A percentile compares a stretch with the other conserved stretches of the same genome.
Conservation (phyloP, 2,797 vertebrate species). For the Sebastes vulpes region DNA sequence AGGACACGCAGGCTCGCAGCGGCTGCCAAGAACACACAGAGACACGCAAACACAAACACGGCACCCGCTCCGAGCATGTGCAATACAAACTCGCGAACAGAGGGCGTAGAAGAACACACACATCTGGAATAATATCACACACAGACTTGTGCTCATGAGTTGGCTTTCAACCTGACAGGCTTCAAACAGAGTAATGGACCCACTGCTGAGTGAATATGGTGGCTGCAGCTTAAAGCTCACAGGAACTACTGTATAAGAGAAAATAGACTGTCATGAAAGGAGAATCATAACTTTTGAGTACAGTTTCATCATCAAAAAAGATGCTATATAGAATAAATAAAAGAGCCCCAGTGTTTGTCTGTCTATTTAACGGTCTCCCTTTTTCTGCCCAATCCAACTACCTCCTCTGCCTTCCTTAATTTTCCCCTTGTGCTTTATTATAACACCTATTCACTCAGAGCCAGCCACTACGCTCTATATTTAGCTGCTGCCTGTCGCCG, state of each 20-base stretch:
- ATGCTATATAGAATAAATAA: not conserved
- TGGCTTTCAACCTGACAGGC: slow-evolving; percentile 16
- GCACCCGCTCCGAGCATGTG: slow-evolving; percentile 17
- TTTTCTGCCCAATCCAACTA: not conserved
- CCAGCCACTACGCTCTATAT: slow-evolving; percentile 52
- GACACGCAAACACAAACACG: slow-evolving; percentile 39
- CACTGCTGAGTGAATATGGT: slow-evolving; percentile 20
- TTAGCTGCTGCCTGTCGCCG: slow-evolving; percentile 67
- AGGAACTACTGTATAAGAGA: slow-evolving; percentile 9
- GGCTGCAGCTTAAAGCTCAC: slow-evolving; percentile 20
- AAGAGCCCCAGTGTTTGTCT: not conserved
- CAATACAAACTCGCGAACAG: slow-evolving; percentile 42
- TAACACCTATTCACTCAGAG: slow-evolving; percentile 45
- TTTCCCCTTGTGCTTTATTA: slow-evolving; percentile 15
- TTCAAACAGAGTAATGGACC: slow-evolving; percentile 37
- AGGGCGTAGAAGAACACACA: slow-evolving; percentile 2
- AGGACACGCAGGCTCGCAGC: slow-evolving; percentile 58
- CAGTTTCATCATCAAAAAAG: not conserved
- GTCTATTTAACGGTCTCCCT: not conserved
- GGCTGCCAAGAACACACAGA: slow-evolving; percentile 51
- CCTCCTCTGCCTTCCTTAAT: not conserved
- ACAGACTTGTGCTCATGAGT: not conserved
- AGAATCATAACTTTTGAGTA: not conserved
- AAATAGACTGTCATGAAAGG: not conserved
- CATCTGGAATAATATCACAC: slow-evolving; percentile 13